phyloP scores from a whole-genome alignment of 2,888 invertebrate species.

The Adineta ricciae region DNA sequence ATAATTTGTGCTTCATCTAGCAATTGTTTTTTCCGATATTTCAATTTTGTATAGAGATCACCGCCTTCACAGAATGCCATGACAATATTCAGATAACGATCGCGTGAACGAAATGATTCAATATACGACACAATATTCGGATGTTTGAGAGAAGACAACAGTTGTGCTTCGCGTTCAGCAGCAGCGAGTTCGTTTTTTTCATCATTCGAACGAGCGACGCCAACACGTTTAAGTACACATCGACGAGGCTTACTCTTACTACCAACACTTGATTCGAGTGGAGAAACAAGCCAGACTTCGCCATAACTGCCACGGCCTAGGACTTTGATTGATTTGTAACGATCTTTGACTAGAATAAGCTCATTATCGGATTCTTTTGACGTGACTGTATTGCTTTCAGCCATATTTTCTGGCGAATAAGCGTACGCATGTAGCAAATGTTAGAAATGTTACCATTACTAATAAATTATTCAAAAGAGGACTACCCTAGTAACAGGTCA shows the following conservation, averaged over 20 bases:
- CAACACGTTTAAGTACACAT: constrained; percentile 48
- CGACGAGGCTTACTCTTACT: background rate
- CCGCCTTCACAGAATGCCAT: constrained; percentile 54
- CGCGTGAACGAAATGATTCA: constrained; percentile 50
- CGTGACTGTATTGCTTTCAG: background rate
- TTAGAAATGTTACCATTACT: background rate
- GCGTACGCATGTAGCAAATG: background rate
- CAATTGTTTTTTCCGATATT: constrained; percentile 38
- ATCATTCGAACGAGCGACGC: constrained; percentile 42
- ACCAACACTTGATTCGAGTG: background rate
- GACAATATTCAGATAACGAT: constrained; percentile 49
- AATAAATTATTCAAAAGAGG: background rate
- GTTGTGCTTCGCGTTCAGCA: constrained; percentile 50
- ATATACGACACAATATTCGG: constrained; percentile 52
- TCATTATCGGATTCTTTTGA: background rate
- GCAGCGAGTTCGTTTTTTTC: constrained; percentile 43
- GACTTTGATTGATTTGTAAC: constrained; percentile 22
- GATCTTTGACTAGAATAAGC: constrained; percentile 16
- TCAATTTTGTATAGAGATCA: constrained; percentile 50
- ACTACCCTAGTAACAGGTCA: background rate
- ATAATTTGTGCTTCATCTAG: constrained; percentile 51
- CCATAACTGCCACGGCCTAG: constrained; percentile 33
- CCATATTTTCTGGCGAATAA: background rate
- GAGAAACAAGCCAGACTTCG: constrained; percentile 30
- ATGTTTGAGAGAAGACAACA: constrained; percentile 50